Base-by-base conservation (phyloP, 2,888 invertebrate species). In the Drepana falcataria region DNA sequence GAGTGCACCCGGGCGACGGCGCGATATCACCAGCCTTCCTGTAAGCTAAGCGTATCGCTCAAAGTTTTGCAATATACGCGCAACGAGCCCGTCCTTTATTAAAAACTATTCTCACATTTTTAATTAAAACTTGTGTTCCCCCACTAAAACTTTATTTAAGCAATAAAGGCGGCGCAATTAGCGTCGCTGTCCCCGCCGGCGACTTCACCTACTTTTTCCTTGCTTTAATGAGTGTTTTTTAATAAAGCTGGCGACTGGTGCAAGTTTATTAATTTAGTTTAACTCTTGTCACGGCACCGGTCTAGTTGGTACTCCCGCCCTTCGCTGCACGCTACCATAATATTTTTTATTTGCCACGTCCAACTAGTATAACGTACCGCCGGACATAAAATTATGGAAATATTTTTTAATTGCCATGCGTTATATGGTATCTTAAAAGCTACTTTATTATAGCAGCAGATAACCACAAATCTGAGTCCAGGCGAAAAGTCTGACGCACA, bases 41-140 rank as follows among this genome's bases (percentile, higher is more conserved):
- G 83, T 85, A 85, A 87, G 83, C 86, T 83, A 81, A 84, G 82
- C 85, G 83, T 86, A 88, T 90, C 83, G 87, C 85, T 87, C 85
- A 88, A 90, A 91, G 88, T 91, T 91, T 90, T 75, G 90, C 89
- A 91, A 91, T 91, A 90, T 90, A 87, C 88, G 90, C 85, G 85
- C 83, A 75, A 81, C 78, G 75, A 83, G 86, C 81, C 83, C 81
- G 85, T 87, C 88, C 87, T 89, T 90, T 90, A 90, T 90, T 91
- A 91, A 90, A 91, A 90, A 91, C 91, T 91, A 91, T 91, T 90
- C 87, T 89, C 87, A 87, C 90, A 90, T 90, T 91, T 91, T 91
- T 91, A 91, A 91, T 90, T 91, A 90, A 91, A 91, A 90, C 90
- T 91, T 90, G 87, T 89, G 88, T 88, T 89, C 86, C 85, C 84